Percentiles rank a stretch among this genome's conserved stretches.
Conservation (phyloP, 2,888 invertebrate species). For the Doris montereyensis region DNA sequence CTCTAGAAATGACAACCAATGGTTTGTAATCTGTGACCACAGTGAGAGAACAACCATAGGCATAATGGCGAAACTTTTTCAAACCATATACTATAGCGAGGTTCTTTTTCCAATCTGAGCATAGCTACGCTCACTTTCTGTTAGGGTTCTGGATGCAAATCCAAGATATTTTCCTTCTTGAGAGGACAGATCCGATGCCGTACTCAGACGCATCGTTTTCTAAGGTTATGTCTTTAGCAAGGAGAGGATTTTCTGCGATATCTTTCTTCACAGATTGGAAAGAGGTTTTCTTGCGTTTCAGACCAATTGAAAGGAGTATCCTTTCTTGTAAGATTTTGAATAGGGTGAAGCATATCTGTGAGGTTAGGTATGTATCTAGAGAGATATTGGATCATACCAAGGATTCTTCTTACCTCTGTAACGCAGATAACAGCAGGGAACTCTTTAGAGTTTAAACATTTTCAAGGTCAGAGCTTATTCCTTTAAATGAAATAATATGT, state of each 20-base stretch:
- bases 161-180: slow-evolving; percentile 46
- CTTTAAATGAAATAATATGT: slow-evolving; percentile 41
- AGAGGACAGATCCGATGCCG: slow-evolving; percentile 47
- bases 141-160: slow-evolving; percentile 41
- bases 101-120: slow-evolving; percentile 50
- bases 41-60: slow-evolving; percentile 37
- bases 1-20: slow-evolving; percentile 41
- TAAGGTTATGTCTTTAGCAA: slow-evolving; percentile 32
- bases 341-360: slow-evolving; percentile 33
- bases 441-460: slow-evolving; percentile 44
- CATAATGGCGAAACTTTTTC: slow-evolving; percentile 45
- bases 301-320: slow-evolving; percentile 45
- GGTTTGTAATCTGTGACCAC: slow-evolving; percentile 45
- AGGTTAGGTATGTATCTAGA: slow-evolving; percentile 35
- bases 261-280: slow-evolving; percentile 45
- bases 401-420: slow-evolving; percentile 43
- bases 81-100: slow-evolving; percentile 41
- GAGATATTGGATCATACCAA: slow-evolving; percentile 46
- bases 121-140: slow-evolving; percentile 26
- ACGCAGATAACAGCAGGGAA: slow-evolving; percentile 40
- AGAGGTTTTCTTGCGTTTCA: slow-evolving; percentile 42
- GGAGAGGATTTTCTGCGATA: slow-evolving; percentile 40
- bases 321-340: slow-evolving; percentile 43
- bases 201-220: slow-evolving; percentile 29
- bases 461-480: slow-evolving; percentile 44